These are phyloP conservation scores for Sardinella longiceps DNA, from an alignment of 2,797 vertebrate genomes.

Conservation along the genomic window DNA sequence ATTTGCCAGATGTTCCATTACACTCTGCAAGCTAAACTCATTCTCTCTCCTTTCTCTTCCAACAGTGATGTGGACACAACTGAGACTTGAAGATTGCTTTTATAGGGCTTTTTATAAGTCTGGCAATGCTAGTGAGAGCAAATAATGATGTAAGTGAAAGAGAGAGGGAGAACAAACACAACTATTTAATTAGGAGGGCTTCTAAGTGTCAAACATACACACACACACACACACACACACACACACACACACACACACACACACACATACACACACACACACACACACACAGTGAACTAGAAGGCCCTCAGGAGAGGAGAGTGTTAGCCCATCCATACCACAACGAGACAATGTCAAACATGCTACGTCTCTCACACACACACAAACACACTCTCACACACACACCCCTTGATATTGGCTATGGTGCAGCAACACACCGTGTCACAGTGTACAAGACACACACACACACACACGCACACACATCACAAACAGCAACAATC, in stretches of 20 bases:
- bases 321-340: not conserved
- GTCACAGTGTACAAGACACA: too few relatives aligned
- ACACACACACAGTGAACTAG: not conserved
- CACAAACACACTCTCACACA: not conserved
- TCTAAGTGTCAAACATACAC: not conserved
- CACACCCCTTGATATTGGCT: not conserved
- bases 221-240: not conserved
- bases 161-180: slow-evolving; percentile 3
- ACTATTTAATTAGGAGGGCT: not conserved
- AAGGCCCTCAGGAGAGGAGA: not conserved
- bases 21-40: too few relatives aligned
- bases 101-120: not conserved
- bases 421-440: too few relatives aligned
- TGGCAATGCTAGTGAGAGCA: not conserved
- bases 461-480: not conserved
- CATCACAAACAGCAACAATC: slow-evolving; percentile 25
- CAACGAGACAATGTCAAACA: not conserved
- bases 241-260: not conserved
- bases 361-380: not conserved
- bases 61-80: not conserved
- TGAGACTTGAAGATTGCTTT: not conserved
- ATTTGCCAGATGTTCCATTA: not conserved
- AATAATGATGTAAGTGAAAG: not conserved
- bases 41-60: too few relatives aligned
- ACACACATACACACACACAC: not conserved